A percentile compares a stretch with the other conserved stretches of the same genome.
Conservation (phyloP, 2,797 vertebrate species). For the Spizella passerina region DNA sequence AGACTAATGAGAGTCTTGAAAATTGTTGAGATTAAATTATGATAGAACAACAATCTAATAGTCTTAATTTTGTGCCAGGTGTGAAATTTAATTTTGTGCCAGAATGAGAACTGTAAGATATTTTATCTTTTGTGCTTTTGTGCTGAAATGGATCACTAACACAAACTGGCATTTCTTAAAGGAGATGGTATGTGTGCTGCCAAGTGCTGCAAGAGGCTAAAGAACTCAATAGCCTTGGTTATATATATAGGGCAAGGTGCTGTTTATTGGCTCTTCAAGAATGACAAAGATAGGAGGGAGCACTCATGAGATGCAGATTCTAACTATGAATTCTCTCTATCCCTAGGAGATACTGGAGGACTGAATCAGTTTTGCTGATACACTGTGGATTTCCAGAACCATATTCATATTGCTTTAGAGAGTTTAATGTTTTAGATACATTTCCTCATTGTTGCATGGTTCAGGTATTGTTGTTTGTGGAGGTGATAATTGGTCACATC, state of each 20-base stretch:
- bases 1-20: neutral
- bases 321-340: neutral
- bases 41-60: neutral
- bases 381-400: neutral
- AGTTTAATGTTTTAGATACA: neutral
- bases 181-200: neutral
- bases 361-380: neutral
- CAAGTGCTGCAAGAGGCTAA: neutral
- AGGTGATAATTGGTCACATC: neutral
- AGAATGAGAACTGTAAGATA: neutral
- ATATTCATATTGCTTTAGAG: neutral
- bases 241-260: neutral
- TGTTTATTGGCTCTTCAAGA: neutral
- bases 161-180: neutral
- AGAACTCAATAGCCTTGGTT: neutral
- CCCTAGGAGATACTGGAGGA: neutral
- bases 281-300: neutral
- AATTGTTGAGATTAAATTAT: neutral
- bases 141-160: neutral
- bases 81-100: neutral
- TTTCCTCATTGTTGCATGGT: neutral
- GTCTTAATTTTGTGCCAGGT: neutral
- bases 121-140: neutral
- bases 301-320: neutral
- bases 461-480: neutral